Evolutionary conservation across 2,797 vertebrate genomes (phyloP), one percentile per base, ranked within the genome.

Genomic region (Falco rusticolus): DNA sequence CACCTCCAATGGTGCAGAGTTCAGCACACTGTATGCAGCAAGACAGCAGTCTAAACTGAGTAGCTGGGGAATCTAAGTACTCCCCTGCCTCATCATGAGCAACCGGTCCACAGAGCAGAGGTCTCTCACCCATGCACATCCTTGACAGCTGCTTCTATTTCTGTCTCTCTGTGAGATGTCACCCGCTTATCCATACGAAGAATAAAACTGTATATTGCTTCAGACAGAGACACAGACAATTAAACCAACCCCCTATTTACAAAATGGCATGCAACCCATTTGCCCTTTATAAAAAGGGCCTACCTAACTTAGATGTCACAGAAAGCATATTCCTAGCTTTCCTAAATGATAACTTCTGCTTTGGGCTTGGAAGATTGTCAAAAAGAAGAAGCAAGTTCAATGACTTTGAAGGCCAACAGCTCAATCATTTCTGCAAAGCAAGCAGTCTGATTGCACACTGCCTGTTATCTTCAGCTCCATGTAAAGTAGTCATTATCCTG

Each of bases 161-260:
- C 71, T 68, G 24, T 11, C 61, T 84, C 70, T 45, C 71, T 65
- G n/a, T 39, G 51, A 84, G 65, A 54, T 59, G 78, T 82, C 84
- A 85, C 72, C 50, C 61, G 34, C 64, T 51, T 72, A 53, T 1
- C 60, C 47, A 13, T 0, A 84, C 60, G 37, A 76, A 69, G 47
- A 81, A 25, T 39, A 47, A 95, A 95, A 94, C 48, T 33, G 48
- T 50, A 87, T 80, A 78, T 53, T 61, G 61, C 72, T 88, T 68
- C 91, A 82, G 41, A 87, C 1, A 53, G 65, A 81, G 68, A 70
- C 25, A 60, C 41, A 87, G 68, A 39, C 61, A 81, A 77, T 78
- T 75, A 94, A 86, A 86, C 65, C 45, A 90, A 78, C 7, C 10
- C 31, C 57, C 68, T 50, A n/a, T 61, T 85, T 59, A 54, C 4